phyloP scores from a whole-genome alignment of 2,888 invertebrate genomes.

The Sympetrum striolatum region DNA sequence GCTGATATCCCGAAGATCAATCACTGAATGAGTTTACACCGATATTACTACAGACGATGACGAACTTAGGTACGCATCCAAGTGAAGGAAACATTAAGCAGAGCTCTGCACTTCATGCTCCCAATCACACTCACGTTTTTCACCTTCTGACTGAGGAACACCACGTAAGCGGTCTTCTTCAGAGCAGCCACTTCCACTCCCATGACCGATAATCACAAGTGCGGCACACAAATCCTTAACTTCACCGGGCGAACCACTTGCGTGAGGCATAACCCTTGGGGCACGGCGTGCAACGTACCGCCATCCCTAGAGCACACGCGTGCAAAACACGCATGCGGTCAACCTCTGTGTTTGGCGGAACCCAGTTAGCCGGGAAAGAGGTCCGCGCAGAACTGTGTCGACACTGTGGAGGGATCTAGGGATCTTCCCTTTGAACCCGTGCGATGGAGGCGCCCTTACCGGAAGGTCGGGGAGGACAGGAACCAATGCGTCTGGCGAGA shows the following conservation, averaged over 20 bases:
- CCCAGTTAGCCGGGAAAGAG: not conserved
- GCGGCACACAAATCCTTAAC: not conserved
- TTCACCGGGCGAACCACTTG: not conserved
- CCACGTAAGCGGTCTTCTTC: conserved; percentile 40
- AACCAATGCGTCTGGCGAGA: not conserved
- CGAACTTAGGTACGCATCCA: no score
- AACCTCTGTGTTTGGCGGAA: not conserved
- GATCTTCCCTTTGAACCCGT: not conserved
- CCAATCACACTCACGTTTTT: conserved; percentile 8
- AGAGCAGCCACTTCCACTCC: not conserved
- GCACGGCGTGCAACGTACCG: not conserved
- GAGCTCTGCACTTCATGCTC: not conserved
- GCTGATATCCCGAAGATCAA: no score
- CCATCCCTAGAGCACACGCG: not conserved
- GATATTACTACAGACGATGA: no score
- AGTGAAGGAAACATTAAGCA: not conserved
- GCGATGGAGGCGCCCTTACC: conserved; percentile 6
- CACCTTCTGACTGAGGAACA: not conserved
- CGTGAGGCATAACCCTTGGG: not conserved
- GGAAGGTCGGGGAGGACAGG: conserved; percentile 10
- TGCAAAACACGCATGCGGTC: not conserved
- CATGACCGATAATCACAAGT: not conserved
- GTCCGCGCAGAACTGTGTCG: not conserved
- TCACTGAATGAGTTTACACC: no score
- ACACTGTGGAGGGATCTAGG: not conserved